These are phyloP conservation scores for Eurystomus gularis DNA, from an alignment of 2,113 vertebrate genomes.

Conservation along the genomic window DNA sequence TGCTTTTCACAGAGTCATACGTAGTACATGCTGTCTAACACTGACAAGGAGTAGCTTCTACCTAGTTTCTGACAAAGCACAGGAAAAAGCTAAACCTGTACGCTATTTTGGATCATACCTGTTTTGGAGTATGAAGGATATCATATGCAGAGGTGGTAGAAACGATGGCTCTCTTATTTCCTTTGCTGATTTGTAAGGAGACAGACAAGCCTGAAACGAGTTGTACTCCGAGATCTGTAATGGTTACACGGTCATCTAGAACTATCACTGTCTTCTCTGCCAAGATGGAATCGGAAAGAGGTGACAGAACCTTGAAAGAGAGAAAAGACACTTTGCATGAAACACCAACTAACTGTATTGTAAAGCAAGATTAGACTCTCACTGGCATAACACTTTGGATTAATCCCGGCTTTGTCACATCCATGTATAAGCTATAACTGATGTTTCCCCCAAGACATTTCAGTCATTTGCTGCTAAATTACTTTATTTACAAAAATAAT, in stretches of 20 bases:
- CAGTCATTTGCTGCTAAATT: neutral
- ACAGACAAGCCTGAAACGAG: constrained; percentile 86
- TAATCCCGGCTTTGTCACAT: neutral
- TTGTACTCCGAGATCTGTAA: constrained; percentile 89
- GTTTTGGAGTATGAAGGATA: constrained; percentile 83
- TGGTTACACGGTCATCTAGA: constrained; percentile 91
- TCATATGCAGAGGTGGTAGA: constrained; percentile 84
- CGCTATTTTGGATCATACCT: constrained; percentile 68
- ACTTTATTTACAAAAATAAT: neutral
- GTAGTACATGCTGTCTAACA: accelerated
- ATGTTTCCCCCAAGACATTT: neutral
- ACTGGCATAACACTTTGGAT: neutral
- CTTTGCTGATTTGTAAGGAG: constrained; percentile 81
- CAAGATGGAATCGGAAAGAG: constrained; percentile 93
- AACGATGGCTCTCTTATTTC: constrained; percentile 81
- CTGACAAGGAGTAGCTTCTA: neutral
- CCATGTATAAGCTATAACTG: neutral
- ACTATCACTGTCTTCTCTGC: constrained; percentile 95
- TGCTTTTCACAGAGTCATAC: neutral
- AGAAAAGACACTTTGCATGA: neutral
- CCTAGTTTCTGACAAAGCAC: neutral
- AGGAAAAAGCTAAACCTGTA: accelerated
- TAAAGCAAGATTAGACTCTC: neutral
- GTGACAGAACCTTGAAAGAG: constrained; percentile 86
- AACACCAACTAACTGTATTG: neutral